Evolutionary conservation across 1,140 invertebrate genomes (phyloP).

Genomic region (Helicoverpa zea): DNA sequence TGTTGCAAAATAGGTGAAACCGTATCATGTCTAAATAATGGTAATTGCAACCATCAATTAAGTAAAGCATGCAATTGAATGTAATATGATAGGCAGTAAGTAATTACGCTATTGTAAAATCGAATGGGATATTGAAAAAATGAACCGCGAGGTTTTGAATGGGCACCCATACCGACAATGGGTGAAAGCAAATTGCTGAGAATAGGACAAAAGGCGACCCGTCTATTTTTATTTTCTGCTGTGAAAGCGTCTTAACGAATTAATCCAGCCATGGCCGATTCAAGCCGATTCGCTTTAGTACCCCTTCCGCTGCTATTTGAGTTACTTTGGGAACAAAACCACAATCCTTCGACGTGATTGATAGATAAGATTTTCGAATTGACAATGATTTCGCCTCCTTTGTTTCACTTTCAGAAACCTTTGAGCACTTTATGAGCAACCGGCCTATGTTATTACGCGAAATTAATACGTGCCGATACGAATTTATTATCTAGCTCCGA

Average conservation of each 20-base stretch:
- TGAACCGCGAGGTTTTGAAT: constrained; percentile 51
- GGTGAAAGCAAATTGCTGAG: constrained; percentile 73
- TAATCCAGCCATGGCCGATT: constrained; percentile 68
- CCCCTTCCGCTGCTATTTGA: background rate
- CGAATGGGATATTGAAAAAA: constrained; percentile 36
- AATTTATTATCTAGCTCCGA: constrained; percentile 34
- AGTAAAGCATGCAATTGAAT: background rate
- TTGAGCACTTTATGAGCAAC: background rate
- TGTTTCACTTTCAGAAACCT: constrained; percentile 9
- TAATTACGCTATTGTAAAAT: constrained; percentile 17
- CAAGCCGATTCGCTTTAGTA: constrained; percentile 13
- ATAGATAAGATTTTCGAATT: background rate
- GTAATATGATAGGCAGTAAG: background rate
- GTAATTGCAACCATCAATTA: background rate
- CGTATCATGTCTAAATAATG: no score
- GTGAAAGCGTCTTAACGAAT: constrained; percentile 76
- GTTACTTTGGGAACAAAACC: background rate
- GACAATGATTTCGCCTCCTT: background rate
- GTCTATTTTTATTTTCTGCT: constrained; percentile 73
- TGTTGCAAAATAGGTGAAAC: no score
- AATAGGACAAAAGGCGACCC: constrained; percentile 65
- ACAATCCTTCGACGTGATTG: background rate
- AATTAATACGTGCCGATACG: constrained; percentile 37
- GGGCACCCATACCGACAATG: constrained; percentile 60
- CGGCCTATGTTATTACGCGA: background rate